Conservation (phyloP, 2,888 invertebrate genomes). For the Stegophylla sp. region DNA sequence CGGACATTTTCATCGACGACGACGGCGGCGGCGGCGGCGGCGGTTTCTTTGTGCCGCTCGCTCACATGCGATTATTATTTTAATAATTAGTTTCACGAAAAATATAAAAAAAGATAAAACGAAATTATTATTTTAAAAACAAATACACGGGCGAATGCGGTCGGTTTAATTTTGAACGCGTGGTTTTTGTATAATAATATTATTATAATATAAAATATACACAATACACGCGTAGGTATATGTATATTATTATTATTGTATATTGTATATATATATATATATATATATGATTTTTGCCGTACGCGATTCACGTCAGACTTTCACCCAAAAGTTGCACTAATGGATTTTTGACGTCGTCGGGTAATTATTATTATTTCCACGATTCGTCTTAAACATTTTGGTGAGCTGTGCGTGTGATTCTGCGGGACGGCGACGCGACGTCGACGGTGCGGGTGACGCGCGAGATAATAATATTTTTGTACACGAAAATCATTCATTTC, state of each 20-base stretch:
- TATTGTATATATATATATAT: constrained; percentile 4
- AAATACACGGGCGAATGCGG: constrained; percentile 39
- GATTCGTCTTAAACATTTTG: constrained; percentile 2
- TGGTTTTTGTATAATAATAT: neutral
- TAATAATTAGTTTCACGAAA: constrained; percentile 54
- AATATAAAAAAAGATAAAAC: constrained; percentile 13
- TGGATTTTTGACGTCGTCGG: constrained; percentile 47
- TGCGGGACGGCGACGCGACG: constrained; percentile 4
- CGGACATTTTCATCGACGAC: constrained; percentile 4
- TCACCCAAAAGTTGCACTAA: constrained; percentile 35
- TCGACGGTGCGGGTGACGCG: constrained; percentile 7
- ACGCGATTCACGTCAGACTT: constrained; percentile 40
- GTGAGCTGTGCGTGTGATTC: neutral
- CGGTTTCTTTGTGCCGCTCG: constrained; percentile 33
- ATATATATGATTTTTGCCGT: neutral
- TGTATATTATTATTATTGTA: too few species aligned
- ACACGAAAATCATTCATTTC: constrained; percentile 1
- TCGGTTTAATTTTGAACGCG: neutral
- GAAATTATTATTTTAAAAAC: constrained; percentile 39
- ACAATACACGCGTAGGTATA: neutral
- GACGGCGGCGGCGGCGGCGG: constrained; percentile 19
- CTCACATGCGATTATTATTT: constrained; percentile 29
- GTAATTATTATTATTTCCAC: constrained; percentile 30
- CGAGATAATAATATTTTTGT: too few species aligned
- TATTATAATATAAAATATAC: neutral